Evolutionary conservation across 2,113 vertebrate genomes (phyloP), one percentile per base, ranked within the genome.

Genomic region (Phaethon lepturus): DNA sequence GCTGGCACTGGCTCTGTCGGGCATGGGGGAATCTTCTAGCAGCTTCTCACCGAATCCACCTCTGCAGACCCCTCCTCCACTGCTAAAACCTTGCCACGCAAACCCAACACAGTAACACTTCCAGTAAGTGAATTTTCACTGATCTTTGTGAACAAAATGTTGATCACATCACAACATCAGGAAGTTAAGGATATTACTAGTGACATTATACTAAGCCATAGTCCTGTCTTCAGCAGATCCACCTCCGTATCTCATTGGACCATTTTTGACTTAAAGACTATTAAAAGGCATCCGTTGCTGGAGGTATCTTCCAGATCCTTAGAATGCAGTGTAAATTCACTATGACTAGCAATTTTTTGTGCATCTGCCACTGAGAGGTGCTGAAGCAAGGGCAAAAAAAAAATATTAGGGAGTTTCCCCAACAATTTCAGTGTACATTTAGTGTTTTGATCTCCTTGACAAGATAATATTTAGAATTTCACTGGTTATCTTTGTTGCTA

Each of bases 401-500:
- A 33, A 31, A 45, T 3, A 45, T 5, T 6, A 80, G 8, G 8
- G 58, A 33, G 20, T 94, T 91, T 69, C 40, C 35, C 10, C 31
- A 82, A 77, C 6, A 95, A 91, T 66, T 85, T 79, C 58, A 58
- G 49, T 25, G 35, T 49, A 11, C 26, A 15, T 91, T 94, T 96
- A 87, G 29, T 89, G 38, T 79, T 95, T 95, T 95, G 66, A 95
- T 45, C 7, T 87, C 45, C 40, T 62, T 93, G 87, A 74, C 45
- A 55, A 73, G 62, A 66, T 79, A 94, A 90, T 90, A 88, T 79
- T 95, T 91, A 76, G 69, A 73, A 85, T 76, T 90, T 95, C 42
- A 47, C 62, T 56, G 66, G 53, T 83, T 93, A 76, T 76, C 45
- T 12, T 79, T 50, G 96, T 96, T 96, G 93, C 94, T 96, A 96